Evolutionary conservation across 23 tunicate genomes (phyloP).

Genomic region (Halocynthia aurantium): DNA sequence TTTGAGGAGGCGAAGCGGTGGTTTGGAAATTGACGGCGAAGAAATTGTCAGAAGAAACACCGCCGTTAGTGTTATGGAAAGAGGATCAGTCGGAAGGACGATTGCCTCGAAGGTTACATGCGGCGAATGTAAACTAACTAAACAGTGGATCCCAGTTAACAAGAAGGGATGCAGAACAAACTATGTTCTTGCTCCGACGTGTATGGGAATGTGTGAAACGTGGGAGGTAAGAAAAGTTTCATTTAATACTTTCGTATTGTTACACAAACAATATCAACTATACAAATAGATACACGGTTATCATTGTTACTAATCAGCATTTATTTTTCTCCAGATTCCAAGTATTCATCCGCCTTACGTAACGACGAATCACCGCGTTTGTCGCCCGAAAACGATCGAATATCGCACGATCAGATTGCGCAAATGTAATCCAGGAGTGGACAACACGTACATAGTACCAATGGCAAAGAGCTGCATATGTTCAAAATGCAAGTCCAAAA

Average conservation of each 20-base stretch:
- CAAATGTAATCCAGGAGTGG: conserved; percentile 23
- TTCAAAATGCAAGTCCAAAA: conserved; percentile 15
- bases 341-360: conserved; percentile 33
- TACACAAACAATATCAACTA: not conserved
- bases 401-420: conserved; percentile 20
- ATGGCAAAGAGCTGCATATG: conserved; percentile 16
- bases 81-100: not conserved
- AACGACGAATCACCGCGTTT: conserved; percentile 19
- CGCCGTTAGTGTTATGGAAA: not conserved
- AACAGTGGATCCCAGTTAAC: conserved; percentile 4
- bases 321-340: conserved; percentile 23
- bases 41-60: not conserved
- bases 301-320: not conserved
- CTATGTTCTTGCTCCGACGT: conserved; percentile 3
- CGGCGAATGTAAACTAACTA: conserved; percentile 14
- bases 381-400: conserved; percentile 20
- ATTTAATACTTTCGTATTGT: not conserved
- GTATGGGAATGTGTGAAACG: conserved; percentile 33
- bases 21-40: not conserved
- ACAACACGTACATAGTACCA: conserved; percentile 3
- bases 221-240: conserved; percentile 28
- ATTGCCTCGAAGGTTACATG: conserved; percentile 17
- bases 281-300: not conserved
- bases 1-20: not conserved
- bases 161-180: conserved; percentile 26